Percentiles rank a stretch among this genome's conserved stretches.
These are phyloP conservation scores for Thermophis baileyi DNA, from an alignment of 2,113 vertebrate genomes.

Conservation along the genomic window DNA sequence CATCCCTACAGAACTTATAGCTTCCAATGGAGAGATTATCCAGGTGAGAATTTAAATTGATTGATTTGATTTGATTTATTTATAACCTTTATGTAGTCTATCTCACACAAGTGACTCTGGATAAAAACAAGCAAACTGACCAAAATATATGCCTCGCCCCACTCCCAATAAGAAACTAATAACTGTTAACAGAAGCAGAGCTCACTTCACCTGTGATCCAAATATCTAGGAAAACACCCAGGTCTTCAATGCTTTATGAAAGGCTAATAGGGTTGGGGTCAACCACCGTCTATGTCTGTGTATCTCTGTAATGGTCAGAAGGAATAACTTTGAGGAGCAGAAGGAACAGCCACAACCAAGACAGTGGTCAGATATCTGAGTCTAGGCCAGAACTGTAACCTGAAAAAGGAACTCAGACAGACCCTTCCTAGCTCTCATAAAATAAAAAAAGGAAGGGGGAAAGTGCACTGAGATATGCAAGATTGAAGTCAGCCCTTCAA, in stretches of 20 bases:
- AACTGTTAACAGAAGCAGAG: not conserved
- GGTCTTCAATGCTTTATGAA: not conserved
- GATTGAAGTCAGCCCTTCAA: not conserved
- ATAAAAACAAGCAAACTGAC: not conserved
- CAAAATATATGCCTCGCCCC: not conserved
- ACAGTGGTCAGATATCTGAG: not conserved
- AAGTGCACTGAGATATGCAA: not conserved
- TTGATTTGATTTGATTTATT: not conserved
- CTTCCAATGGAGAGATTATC: conserved; percentile 67
- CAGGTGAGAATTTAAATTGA: conserved; percentile 73
- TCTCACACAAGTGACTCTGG: not conserved
- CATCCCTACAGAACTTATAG: conserved; percentile 71
- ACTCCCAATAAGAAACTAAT: not conserved
- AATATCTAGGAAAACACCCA: not conserved
- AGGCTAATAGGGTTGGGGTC: not conserved
- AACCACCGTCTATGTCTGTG: not conserved
- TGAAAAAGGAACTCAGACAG: not conserved
- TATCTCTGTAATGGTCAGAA: not conserved
- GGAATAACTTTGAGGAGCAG: not conserved
- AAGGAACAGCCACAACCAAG: not conserved
- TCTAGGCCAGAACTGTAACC: not conserved
- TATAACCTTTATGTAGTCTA: not conserved
- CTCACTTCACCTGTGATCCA: not conserved
- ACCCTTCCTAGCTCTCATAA: not conserved
- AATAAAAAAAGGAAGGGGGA: not conserved